Evolutionary conservation across 2,113 vertebrate species (phyloP).

Genomic region (Lichenostomus cassidix): DNA sequence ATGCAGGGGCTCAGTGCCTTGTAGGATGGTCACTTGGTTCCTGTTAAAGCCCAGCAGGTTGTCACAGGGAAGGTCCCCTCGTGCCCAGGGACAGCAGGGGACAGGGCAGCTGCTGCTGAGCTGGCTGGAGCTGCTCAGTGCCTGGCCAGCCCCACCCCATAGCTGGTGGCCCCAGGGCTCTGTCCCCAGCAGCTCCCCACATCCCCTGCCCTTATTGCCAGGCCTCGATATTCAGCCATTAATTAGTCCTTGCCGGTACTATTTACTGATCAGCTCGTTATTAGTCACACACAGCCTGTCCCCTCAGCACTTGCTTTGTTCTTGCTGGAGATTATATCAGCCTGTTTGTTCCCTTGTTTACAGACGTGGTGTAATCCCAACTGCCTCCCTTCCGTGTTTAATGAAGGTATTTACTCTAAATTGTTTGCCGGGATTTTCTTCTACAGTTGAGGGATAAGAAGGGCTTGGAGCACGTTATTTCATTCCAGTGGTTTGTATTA

Average conservation of each 20-base stretch:
- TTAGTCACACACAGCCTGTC: neutral
- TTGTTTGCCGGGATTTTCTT: constrained; percentile 30
- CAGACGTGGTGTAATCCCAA: neutral
- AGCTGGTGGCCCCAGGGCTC: neutral
- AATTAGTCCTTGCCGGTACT: neutral
- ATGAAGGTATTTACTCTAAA: constrained; percentile 54
- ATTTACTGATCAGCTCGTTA: neutral
- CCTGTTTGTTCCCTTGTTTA: neutral
- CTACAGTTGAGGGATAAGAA: neutral
- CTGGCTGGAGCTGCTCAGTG: neutral
- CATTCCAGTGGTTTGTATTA: neutral
- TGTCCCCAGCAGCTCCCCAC: neutral
- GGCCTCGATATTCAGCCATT: neutral
- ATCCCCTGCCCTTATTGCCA: neutral
- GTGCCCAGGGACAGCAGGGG: neutral
- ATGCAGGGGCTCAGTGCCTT: neutral
- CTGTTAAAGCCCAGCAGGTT: neutral
- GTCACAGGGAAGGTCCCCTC: neutral
- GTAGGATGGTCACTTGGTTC: too few relatives aligned
- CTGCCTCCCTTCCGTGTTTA: constrained; percentile 30
- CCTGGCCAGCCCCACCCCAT: neutral
- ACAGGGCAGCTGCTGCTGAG: neutral
- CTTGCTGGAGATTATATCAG: neutral
- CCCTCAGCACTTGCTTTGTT: neutral
- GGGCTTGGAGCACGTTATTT: neutral